Evolutionary conservation across 1,140 invertebrate species (phyloP).

Genomic region (Aphelenchoides avenae): DNA sequence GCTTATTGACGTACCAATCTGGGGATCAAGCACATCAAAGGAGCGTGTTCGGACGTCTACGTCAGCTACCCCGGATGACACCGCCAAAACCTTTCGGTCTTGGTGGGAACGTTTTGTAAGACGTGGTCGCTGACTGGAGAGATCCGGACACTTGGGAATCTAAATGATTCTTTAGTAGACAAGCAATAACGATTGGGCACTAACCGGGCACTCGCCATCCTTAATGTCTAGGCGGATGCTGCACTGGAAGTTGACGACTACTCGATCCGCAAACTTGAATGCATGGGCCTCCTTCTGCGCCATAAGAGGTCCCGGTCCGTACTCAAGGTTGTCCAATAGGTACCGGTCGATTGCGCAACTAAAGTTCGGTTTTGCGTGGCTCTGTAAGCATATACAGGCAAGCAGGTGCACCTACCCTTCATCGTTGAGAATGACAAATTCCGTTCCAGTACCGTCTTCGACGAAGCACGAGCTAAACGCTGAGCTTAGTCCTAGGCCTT

Average conservation of each 20-base stretch:
- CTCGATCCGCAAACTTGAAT: conserved; percentile 54
- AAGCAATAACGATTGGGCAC: no score
- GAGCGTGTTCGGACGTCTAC: conserved; percentile 44
- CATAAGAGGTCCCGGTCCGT: conserved; percentile 42
- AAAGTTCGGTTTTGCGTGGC: conserved; percentile 9
- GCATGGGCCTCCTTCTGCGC: conserved; percentile 58
- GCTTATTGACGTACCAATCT: conserved; percentile 29
- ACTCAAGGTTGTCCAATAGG: conserved; percentile 53
- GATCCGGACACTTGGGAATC: conserved; percentile 50
- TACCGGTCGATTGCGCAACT: conserved; percentile 55
- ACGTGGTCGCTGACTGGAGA: conserved; percentile 43
- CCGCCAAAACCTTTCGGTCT: conserved; percentile 9
- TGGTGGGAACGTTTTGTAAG: conserved; percentile 21
- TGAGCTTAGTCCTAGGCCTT: background rate
- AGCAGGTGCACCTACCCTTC: conserved; percentile 29
- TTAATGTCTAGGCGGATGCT: conserved; percentile 49
- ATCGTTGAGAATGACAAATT: conserved; percentile 52
- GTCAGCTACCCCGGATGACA: no score
- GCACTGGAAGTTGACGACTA: conserved; percentile 58
- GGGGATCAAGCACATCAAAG: conserved; percentile 44
- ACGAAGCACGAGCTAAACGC: conserved; percentile 31
- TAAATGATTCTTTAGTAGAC: no score
- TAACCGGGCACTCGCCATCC: conserved; percentile 54
- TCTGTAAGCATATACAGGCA: background rate
- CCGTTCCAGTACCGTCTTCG: conserved; percentile 53